Conservation (phyloP, 2,797 vertebrate genomes). For the Melanitta fusca region DNA sequence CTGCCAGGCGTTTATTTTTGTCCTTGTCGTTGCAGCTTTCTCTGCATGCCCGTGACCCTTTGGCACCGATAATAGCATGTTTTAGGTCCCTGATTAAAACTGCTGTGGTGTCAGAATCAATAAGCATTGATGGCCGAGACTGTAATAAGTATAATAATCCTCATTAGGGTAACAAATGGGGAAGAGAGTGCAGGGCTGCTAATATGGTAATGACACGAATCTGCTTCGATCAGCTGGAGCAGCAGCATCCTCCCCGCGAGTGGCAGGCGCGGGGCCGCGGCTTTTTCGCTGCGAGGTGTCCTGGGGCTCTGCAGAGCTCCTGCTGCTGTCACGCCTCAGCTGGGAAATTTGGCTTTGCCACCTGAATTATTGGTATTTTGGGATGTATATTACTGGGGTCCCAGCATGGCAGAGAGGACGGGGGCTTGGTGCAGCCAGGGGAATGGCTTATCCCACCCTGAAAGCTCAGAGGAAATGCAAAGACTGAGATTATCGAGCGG, state of each 20-base stretch:
- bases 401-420: background rate
- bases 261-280: accelerated
- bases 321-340: background rate
- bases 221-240: background rate
- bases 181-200: background rate
- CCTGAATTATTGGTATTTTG: background rate
- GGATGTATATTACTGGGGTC: background rate
- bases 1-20: background rate
- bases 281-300: accelerated
- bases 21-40: background rate
- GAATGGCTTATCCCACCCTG: background rate
- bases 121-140: conserved; percentile 37
- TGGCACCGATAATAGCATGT: background rate
- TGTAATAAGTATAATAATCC: conserved; percentile 56
- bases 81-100: conserved; percentile 42
- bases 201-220: conserved; percentile 7
- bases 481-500: background rate
- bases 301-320: background rate
- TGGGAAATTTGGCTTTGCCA: background rate
- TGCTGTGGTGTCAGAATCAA: conserved; percentile 23
- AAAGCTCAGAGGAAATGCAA: background rate
- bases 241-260: background rate
- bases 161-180: conserved; percentile 25
- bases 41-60: background rate
- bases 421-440: background rate